Evolutionary conservation across 1,140 invertebrate species (phyloP), one percentile per base, ranked within the genome.

Genomic region (Popillia japonica): DNA sequence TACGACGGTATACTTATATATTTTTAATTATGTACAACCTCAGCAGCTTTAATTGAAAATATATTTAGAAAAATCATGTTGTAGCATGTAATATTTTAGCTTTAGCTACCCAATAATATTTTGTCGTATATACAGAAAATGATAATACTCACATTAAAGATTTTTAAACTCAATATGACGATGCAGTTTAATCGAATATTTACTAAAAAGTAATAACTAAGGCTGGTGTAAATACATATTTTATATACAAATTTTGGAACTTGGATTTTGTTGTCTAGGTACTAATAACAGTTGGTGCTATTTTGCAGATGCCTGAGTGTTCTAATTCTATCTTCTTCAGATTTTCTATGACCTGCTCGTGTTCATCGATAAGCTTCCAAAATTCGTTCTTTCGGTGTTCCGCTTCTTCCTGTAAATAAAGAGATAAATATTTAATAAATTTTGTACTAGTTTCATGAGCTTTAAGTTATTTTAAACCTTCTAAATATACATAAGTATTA

Each of bases 251-350:
- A 27, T 10, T 27, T 9, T 34, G 17, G 3, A 3, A 23, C 20
- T 27, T 9, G 22, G 9, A 27, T 22, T 7, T 22, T 27, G 10
- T 14, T 1, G 20, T n/a, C 27, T 68, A 68, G 9, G 22, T 68
- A 68, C 61, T 68, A 20, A 68, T 22, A 22, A 14, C 27, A 22
- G 61, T 10, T 9, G 61, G 61, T 6, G 61, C 2, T 68, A 68
- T 68, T 34, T 68, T 68, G 22, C 61, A 68, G 14, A 68, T 9
- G 61, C 61, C 22, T 34, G 61, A 40, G 9, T 78, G 78, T 64
- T 84, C 83, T 42, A 84, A 79, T 77, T 85, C 84, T 76, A 85
- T 85, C 79, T 81, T 84, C 73, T 84, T 84, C 48, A 85, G 77
- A 74, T 84, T 83, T 80, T 85, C 80, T n/a, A 85, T 80, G 3